Conservation (phyloP, 2,888 invertebrate species). For the Noctua janthina region DNA sequence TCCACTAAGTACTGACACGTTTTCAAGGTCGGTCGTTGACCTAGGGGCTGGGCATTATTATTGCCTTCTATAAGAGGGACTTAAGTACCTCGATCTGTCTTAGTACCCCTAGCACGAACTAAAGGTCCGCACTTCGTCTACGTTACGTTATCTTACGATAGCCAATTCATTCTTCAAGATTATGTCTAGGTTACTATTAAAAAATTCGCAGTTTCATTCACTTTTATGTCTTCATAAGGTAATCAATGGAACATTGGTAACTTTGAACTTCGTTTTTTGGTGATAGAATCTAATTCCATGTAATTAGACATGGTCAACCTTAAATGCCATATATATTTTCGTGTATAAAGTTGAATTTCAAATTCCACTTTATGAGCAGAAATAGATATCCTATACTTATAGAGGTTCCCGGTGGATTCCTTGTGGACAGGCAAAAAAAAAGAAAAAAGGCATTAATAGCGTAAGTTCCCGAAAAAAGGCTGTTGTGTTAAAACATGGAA, state of each 20-base stretch:
- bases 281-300: background rate
- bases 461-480: too few relatives aligned
- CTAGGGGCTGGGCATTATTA: slow-evolving; percentile 5
- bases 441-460: too few relatives aligned
- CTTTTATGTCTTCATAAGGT: too few relatives aligned
- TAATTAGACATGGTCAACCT: background rate
- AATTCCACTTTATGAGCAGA: background rate
- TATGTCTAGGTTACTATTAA: background rate
- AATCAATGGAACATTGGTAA: too few relatives aligned
- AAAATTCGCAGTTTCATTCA: too few relatives aligned
- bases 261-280: background rate
- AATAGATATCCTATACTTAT: background rate
- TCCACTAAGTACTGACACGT: background rate
- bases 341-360: background rate
- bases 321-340: background rate
- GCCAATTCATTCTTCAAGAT: background rate
- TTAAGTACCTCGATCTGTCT: background rate
- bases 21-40: slow-evolving; percentile 17
- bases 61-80: background rate
- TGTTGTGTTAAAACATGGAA: too few relatives aligned
- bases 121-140: background rate
- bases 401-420: background rate
- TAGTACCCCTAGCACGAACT: slow-evolving; percentile 5
- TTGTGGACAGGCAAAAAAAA: too few relatives aligned
- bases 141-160: background rate